Conservation (phyloP, 2,113 vertebrate species). For the Oenanthe melanoleuca region DNA sequence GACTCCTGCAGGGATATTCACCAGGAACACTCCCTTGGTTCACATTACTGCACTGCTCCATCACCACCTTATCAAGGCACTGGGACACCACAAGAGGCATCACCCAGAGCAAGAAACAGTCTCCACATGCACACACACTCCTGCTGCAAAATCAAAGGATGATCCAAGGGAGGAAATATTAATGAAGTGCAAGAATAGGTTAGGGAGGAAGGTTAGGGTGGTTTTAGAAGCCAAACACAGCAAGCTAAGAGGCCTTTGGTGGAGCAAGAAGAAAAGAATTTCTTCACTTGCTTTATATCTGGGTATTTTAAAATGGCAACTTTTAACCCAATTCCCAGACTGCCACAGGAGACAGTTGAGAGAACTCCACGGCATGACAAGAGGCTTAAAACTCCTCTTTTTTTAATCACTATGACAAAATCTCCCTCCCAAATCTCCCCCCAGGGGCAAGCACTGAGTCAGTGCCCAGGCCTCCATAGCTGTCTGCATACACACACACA, state of each 20-base stretch:
- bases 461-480: not conserved
- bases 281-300: not conserved
- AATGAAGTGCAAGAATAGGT: not conserved
- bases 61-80: not conserved
- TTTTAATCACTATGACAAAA: not conserved
- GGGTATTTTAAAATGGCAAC: not conserved
- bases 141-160: not conserved
- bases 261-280: not conserved
- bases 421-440: not conserved
- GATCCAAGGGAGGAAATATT: not conserved
- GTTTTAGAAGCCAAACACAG: slow-evolving; percentile 5
- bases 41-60: accelerated
- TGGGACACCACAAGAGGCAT: accelerated
- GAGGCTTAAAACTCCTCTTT: not conserved
- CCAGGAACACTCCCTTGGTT: accelerated
- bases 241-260: slow-evolving; percentile 26
- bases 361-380: not conserved
- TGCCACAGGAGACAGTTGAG: not conserved
- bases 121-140: not conserved
- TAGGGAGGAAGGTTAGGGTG: not conserved
- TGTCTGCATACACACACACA: not conserved
- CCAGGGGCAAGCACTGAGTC: not conserved
- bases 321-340: not conserved
- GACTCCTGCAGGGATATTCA: not conserved
- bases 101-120: not conserved